Evolutionary conservation across 2,888 invertebrate genomes (phyloP).

Genomic region (Dioctria linearis): DNA sequence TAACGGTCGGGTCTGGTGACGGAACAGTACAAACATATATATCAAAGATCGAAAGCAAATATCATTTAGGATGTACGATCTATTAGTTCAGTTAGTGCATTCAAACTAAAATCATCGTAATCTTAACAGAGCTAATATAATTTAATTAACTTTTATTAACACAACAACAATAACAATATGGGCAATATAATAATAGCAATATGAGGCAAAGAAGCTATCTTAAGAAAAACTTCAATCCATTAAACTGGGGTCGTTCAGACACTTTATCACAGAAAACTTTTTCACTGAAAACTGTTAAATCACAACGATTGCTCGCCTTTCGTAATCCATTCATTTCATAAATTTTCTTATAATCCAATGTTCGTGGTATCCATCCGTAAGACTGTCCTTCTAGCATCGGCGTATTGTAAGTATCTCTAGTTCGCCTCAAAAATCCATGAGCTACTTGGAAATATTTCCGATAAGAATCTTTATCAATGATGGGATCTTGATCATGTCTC

Average conservation of each 20-base stretch:
- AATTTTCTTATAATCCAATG: not conserved
- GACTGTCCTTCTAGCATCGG: constrained; percentile 66
- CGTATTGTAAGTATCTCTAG: constrained; percentile 59
- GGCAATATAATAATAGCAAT: no score
- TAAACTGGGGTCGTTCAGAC: constrained; percentile 66
- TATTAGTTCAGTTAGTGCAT: no score
- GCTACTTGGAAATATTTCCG: constrained; percentile 54
- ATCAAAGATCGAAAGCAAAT: no score
- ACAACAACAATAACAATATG: no score
- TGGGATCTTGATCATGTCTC: constrained; percentile 59
- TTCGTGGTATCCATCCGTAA: constrained; percentile 66
- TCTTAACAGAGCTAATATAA: no score
- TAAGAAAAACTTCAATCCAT: constrained; percentile 65
- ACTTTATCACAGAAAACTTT: constrained; percentile 64
- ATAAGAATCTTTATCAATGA: constrained; percentile 37
- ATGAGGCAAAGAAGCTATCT: constrained; percentile 61
- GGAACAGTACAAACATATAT: no score
- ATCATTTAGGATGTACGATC: no score
- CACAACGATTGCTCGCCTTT: constrained; percentile 66
- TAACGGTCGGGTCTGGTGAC: no score
- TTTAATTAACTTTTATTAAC: no score
- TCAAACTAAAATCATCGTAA: no score
- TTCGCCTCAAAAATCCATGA: constrained; percentile 57
- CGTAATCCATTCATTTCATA: not conserved
- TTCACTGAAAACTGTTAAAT: constrained; percentile 67